phyloP scores from a whole-genome alignment of 1,140 invertebrate genomes.

The Neotoxoptera formosana region DNA sequence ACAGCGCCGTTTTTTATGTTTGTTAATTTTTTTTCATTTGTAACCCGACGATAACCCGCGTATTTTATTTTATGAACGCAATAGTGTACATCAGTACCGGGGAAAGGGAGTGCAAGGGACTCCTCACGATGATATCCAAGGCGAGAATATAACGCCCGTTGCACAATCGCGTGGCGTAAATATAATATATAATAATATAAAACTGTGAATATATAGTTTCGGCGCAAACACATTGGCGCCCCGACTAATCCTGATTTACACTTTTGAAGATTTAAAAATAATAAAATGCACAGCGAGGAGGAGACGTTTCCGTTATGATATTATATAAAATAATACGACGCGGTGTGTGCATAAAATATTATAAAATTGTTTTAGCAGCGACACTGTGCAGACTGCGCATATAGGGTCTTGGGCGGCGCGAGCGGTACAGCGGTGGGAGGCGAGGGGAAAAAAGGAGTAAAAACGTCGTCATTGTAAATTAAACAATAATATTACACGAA shows the following conservation, averaged over 20 bases:
- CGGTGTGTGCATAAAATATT: not conserved
- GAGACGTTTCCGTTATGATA: not conserved
- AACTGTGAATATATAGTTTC: not conserved
- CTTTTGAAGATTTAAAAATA: not conserved
- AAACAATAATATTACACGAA: conserved; percentile 5
- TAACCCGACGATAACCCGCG: too few species aligned
- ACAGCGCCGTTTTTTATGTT: too few species aligned
- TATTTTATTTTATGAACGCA: too few species aligned
- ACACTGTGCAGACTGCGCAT: not conserved
- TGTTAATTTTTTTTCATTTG: too few species aligned
- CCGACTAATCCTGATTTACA: conserved; percentile 6
- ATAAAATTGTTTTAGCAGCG: not conserved
- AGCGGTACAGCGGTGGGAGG: not conserved
- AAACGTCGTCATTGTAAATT: conserved; percentile 4
- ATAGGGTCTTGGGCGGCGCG: not conserved
- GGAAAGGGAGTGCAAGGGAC: too few species aligned
- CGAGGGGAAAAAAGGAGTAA: not conserved
- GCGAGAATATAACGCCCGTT: too few species aligned
- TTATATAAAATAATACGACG: not conserved
- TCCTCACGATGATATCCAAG: too few species aligned
- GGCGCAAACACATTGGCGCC: not conserved
- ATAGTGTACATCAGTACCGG: too few species aligned
- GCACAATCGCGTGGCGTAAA: not conserved
- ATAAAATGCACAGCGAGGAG: not conserved
- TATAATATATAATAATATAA: not conserved